Base-by-base conservation (phyloP, 1,140 invertebrate species). In the Orchesella cincta region DNA sequence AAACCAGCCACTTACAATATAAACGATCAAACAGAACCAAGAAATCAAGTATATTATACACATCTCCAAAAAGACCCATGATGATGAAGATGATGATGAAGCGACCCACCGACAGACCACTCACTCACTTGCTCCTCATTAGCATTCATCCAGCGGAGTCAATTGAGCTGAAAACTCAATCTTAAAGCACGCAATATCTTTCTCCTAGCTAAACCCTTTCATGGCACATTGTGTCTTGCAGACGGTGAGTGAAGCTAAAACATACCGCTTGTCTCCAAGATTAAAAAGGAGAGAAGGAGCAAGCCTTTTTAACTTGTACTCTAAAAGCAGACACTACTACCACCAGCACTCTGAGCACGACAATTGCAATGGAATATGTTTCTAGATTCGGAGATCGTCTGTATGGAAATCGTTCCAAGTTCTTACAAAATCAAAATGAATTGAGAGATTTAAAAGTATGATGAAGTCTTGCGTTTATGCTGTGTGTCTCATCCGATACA, bases 161-260 rank as follows among this genome's bases (percentile, higher is more conserved):
- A 75, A 75, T 75, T 75, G 54, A 75, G 33, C 74, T 75, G 52
- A 62, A 75, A 75, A 57, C 74, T 75, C 54, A 75, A 75, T 75
- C 52, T 57, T 57, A 5, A 57, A 57, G 52, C 52, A 57, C 52
- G 52, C 52, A 57, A 57, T n/a, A n/a, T 57, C 52, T 57, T 57
- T 26, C 52, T 57, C 23, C 23, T 57, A 14, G 8, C 23, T 57
- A n/a, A n/a, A 57, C 23, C 14, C 52, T 57, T 57, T 3, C 23
- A 57, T 57, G 39, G 18, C 39, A 46, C 39, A 46, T 46, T 5
- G 39, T 8, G 5, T 8, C 5, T 8, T 46, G 18, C 5, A 46
- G 39, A 46, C 39, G 18, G 39, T 8, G 39, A 46, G 5, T 46
- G 39, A 26, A 57, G 14, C 52, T 57, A 57, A 57, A 57, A 57